These are phyloP conservation scores for Aphis craccivora DNA, from an alignment of 1,140 invertebrate species.

Conservation along the genomic window DNA sequence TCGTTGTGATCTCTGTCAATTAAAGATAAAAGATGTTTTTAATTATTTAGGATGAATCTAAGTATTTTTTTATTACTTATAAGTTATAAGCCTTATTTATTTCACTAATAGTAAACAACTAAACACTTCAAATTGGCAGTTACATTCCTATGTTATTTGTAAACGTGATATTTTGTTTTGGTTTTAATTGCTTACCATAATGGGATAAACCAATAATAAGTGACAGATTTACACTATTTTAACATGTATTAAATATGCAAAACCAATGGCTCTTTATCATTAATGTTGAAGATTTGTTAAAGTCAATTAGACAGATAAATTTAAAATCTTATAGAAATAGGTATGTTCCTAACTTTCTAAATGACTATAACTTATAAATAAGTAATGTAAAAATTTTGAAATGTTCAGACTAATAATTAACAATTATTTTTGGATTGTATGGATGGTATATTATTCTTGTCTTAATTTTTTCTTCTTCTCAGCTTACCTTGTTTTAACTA, in stretches of 20 bases:
- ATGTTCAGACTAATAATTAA: background rate
- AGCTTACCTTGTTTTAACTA: background rate
- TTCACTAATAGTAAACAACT: conserved; percentile 5
- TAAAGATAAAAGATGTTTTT: background rate
- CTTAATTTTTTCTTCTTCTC: too few species aligned
- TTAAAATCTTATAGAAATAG: background rate
- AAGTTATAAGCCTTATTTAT: background rate
- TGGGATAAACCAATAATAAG: background rate
- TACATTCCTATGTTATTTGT: conserved; percentile 16
- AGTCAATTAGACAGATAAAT: background rate
- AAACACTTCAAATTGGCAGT: background rate
- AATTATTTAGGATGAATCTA: conserved; percentile 1
- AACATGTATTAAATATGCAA: background rate
- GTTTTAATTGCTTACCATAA: conserved; percentile 40
- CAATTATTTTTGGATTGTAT: background rate
- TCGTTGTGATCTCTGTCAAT: background rate
- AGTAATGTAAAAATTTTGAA: background rate
- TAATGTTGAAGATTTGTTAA: background rate
- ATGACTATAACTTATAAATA: background rate
- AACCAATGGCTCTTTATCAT: background rate
- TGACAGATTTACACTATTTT: conserved; percentile 20
- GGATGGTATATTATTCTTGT: background rate
- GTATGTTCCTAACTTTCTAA: background rate
- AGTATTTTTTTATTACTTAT: background rate
- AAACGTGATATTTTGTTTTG: conserved; percentile 44